phyloP scores from a whole-genome alignment of 1,140 invertebrate species.

The Gryllus bimaculatus region DNA sequence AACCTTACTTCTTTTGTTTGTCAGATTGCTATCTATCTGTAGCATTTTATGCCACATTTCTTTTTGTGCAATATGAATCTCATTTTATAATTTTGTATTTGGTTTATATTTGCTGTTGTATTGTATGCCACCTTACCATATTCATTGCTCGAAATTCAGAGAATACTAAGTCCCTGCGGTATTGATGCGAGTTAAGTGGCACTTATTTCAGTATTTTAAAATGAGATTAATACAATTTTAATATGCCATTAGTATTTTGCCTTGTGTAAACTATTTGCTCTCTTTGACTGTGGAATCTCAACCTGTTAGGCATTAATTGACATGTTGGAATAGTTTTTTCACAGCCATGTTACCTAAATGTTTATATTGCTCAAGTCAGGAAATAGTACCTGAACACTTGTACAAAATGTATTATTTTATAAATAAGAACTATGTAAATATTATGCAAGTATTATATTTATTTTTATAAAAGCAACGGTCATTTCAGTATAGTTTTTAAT shows the following conservation, averaged over 20 bases:
- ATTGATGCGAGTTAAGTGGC: neutral
- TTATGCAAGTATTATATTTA: neutral
- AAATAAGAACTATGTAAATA: neutral
- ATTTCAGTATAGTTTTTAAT: neutral
- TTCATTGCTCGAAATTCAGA: neutral
- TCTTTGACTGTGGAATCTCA: too few species aligned
- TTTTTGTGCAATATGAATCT: neutral
- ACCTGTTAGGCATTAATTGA: too few species aligned
- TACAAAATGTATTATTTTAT: neutral
- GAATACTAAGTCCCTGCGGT: neutral
- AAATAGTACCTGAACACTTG: neutral
- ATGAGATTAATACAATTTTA: neutral
- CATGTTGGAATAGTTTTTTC: neutral
- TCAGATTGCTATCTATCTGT: too few species aligned
- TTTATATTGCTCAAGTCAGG: neutral
- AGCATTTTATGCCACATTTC: too few species aligned
- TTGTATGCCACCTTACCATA: neutral
- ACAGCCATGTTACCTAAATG: neutral
- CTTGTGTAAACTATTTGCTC: too few species aligned
- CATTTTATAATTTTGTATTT: neutral
- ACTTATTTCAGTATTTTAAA: neutral
- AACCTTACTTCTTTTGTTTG: too few species aligned
- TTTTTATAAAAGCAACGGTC: neutral
- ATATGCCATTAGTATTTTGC: neutral
- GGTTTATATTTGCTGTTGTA: neutral